These are phyloP conservation scores for Meloidogyne exigua DNA, from an alignment of 1,140 invertebrate genomes.

Conservation along the genomic window DNA sequence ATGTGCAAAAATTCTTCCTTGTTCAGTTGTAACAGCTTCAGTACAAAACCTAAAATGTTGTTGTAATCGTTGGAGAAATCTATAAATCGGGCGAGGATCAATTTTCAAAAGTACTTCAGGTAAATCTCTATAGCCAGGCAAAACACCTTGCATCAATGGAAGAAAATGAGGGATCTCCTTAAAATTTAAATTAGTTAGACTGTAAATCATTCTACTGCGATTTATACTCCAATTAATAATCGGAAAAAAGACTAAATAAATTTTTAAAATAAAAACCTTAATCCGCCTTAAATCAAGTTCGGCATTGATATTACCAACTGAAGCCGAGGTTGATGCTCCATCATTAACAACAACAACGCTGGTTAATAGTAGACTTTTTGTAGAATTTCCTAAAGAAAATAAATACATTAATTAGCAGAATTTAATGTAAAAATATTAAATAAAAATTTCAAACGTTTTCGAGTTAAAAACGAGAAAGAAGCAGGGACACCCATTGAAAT, in stretches of 20 bases:
- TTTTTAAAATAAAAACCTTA: slow-evolving; percentile 38
- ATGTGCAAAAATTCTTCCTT: slow-evolving; percentile 29
- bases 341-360: slow-evolving; percentile 51
- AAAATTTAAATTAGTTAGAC: not conserved
- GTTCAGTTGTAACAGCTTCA: slow-evolving; percentile 42
- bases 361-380: slow-evolving; percentile 11
- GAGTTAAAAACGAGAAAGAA: slow-evolving; percentile 35
- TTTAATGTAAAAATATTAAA: not conserved
- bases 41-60: slow-evolving; percentile 45
- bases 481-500: slow-evolving; percentile 25
- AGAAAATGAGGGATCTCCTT: slow-evolving; percentile 55
- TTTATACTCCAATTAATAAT: no score
- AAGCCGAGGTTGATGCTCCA: slow-evolving; percentile 17
- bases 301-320: slow-evolving; percentile 46
- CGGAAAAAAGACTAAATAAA: no score
- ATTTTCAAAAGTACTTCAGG: slow-evolving; percentile 48
- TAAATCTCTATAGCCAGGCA: slow-evolving; percentile 48
- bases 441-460: slow-evolving; percentile 19
- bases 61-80: slow-evolving; percentile 48
- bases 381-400: slow-evolving; percentile 28
- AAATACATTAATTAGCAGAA: not conserved
- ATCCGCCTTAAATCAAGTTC: slow-evolving; percentile 47
- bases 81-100: slow-evolving; percentile 44
- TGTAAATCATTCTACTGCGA: no score
- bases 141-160: slow-evolving; percentile 42